These are phyloP conservation scores for Cheilosia vernalis DNA, from an alignment of 2,888 invertebrate species.

Conservation along the genomic window DNA sequence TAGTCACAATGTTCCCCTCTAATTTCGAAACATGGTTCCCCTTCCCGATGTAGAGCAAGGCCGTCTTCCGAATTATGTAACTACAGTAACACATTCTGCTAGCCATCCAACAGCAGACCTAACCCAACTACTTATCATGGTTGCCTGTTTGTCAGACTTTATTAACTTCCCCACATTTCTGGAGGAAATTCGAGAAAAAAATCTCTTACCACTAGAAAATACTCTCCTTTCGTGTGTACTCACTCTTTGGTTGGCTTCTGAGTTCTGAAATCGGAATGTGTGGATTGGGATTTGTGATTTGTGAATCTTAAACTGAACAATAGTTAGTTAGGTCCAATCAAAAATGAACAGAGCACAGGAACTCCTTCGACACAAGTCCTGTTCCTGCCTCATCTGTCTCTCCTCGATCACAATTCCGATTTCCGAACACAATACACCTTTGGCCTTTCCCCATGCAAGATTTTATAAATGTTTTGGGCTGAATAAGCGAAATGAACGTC, in stretches of 20 bases:
- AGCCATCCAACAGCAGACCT: conserved; percentile 39
- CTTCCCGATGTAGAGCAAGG: conserved; percentile 15
- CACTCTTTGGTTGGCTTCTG: conserved; percentile 55
- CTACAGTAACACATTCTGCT: conserved; percentile 38
- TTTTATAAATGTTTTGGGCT: too few species aligned
- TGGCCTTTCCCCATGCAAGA: conserved; percentile 39
- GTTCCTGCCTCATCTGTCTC: too few species aligned
- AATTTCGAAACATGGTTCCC: conserved; percentile 12
- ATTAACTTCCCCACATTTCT: conserved; percentile 75
- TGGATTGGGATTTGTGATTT: too few species aligned
- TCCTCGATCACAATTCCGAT: too few species aligned
- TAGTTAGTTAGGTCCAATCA: too few species aligned
- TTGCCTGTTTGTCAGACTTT: conserved; percentile 67
- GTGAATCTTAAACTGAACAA: too few species aligned
- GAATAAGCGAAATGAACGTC: background rate
- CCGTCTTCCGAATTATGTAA: background rate
- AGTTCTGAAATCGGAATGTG: too few species aligned
- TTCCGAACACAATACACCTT: conserved; percentile 46
- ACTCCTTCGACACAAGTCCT: conserved; percentile 30
- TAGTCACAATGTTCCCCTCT: conserved; percentile 46
- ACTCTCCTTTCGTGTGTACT: conserved; percentile 48
- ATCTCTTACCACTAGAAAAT: conserved; percentile 67
- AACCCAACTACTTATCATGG: conserved; percentile 30
- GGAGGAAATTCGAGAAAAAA: conserved; percentile 69
- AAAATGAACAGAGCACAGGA: background rate